Evolutionary conservation across 2,888 invertebrate species (phyloP), one percentile per base, ranked within the genome.

Genomic region (Athrips mouffetella): DNA sequence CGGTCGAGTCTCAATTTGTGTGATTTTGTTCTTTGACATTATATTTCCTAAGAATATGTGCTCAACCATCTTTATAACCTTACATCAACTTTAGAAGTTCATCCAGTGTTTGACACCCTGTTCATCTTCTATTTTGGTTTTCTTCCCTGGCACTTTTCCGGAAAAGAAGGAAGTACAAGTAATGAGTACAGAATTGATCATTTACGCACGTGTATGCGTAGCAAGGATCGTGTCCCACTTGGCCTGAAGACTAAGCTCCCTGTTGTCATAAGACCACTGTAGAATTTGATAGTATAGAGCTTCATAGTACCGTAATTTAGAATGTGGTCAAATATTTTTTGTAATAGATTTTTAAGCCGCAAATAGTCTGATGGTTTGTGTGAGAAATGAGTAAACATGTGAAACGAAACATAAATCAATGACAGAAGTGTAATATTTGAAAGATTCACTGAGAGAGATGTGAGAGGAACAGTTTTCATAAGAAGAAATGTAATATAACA

Each of bases 121-220:
- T 80, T 82, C 68, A 80, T 80, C 79, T 80, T 69, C 72, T 60
- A 78, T 75, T 79, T 74, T 70, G 68, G 75, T 79, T 76, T 77
- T 83, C 76, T 83, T 76, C 80, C 84, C 82, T 83, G 79, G 86
- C 86, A 86, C 85, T 67, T 67, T 70, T 67, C 76, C 59, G 86
- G 81, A 81, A 70, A 58, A 67, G 65, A 85, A 87, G 87, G 87
- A 87, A 87, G 87, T 87, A 87, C 87, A 87, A 87, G 87, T 87
- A 87, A 86, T 84, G 73, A 83, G 78, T 85, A 79, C 72, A 84
- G 70, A 80, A 76, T 81, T 84, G 77, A 77, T 84, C 76, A 74
- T 75, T 69, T 76, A 75, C 74, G 86, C 86, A 86, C 86, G 85
- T 83, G 86, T 82, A 82, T 85, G 83, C 80, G 74, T 86, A 86